Percentiles rank a stretch among this genome's conserved stretches.
Conservation (phyloP, 2,113 vertebrate species). For the Grammatotria lemairii region DNA sequence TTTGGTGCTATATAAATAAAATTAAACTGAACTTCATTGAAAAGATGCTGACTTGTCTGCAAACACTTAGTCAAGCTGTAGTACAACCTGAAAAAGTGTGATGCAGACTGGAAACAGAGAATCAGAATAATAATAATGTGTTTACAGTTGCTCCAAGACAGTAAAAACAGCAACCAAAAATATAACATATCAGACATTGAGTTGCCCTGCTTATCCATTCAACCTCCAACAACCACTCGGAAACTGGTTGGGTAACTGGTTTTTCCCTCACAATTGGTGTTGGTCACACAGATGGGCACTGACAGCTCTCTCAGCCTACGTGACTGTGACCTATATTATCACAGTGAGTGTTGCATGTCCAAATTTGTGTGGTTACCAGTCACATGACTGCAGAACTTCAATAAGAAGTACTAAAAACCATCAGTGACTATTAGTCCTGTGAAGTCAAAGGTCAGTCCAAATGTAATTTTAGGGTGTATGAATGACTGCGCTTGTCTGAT, state of each 20-base stretch:
- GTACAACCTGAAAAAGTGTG: background rate
- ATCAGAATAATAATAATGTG: background rate
- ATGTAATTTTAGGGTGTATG: background rate
- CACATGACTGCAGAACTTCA: background rate
- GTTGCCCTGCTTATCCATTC: background rate
- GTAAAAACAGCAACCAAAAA: background rate
- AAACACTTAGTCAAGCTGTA: background rate
- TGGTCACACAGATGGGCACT: background rate
- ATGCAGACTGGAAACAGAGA: background rate
- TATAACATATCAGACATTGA: background rate
- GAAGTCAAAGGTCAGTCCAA: background rate
- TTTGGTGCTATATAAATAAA: background rate
- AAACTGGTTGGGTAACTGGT: background rate
- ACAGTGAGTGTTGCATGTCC: background rate
- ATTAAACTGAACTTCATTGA: background rate
- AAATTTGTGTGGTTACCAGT: background rate
- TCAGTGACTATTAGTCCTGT: background rate
- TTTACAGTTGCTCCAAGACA: background rate
- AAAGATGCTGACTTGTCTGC: background rate
- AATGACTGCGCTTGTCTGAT: background rate
- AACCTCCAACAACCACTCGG: background rate
- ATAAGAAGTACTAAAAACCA: background rate
- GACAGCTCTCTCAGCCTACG: accelerated
- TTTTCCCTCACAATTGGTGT: background rate
- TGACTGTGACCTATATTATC: background rate